A percentile compares a stretch with the other conserved stretches of the same genome.
These are phyloP conservation scores for Pachliopta kotzebuea DNA, from an alignment of 2,888 invertebrate genomes.

Conservation along the genomic window DNA sequence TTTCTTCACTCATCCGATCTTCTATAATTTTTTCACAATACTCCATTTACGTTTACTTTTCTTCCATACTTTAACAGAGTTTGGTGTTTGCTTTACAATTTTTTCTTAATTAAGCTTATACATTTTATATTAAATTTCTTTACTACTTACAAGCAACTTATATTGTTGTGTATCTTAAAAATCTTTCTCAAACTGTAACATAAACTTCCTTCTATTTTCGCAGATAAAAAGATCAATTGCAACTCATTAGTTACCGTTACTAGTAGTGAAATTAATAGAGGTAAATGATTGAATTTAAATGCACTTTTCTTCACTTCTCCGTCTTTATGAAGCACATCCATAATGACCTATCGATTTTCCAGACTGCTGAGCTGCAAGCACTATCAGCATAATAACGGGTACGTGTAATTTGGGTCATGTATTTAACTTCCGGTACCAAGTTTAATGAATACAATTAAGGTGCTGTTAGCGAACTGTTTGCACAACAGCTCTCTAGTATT, in stretches of 20 bases:
- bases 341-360: conserved; percentile 3
- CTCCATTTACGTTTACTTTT: too few species aligned
- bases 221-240: too few species aligned
- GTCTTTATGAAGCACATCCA: not conserved
- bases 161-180: too few species aligned
- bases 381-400: not conserved
- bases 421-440: conserved; percentile 18
- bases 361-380: not conserved
- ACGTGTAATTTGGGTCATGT: conserved; percentile 13
- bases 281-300: not conserved
- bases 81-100: too few species aligned
- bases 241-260: not conserved
- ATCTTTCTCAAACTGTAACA: too few species aligned
- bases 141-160: too few species aligned
- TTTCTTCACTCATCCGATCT: too few species aligned
- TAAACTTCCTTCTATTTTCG: too few species aligned
- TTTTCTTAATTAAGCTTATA: too few species aligned
- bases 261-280: not conserved
- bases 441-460: conserved; percentile 24
- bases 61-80: too few species aligned
- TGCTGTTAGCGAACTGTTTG: conserved; percentile 8
- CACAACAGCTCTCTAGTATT: conserved; percentile 1
- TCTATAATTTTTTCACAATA: too few species aligned
- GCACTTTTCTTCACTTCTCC: not conserved
- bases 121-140: too few species aligned